phyloP scores from a whole-genome alignment of 2,888 invertebrate genomes.

The Phorcus lineatus region DNA sequence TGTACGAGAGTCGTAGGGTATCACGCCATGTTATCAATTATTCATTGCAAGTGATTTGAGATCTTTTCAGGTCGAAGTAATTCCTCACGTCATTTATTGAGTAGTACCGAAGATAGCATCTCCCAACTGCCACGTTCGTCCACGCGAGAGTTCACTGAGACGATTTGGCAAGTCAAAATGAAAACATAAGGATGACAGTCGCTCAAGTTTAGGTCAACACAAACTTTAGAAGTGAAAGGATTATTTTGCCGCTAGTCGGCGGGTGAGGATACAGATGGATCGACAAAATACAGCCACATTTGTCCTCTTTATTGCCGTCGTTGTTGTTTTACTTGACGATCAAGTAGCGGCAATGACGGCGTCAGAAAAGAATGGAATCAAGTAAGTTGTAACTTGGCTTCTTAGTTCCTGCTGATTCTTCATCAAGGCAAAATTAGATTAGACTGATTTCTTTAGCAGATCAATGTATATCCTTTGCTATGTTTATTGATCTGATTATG shows the following conservation, averaged over 20 bases:
- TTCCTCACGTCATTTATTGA: background rate
- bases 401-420: too few species aligned
- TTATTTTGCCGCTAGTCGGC: constrained; percentile 8
- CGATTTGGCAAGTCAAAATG: constrained; percentile 40
- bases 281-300: background rate
- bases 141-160: constrained; percentile 40
- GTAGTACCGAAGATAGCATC: background rate
- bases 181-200: constrained; percentile 4
- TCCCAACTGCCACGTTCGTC: background rate
- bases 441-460: too few species aligned
- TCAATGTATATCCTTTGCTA: too few species aligned
- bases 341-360: constrained; percentile 48
- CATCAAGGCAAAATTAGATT: too few species aligned
- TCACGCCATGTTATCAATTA: too few species aligned
- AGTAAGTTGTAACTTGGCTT: constrained; percentile 43
- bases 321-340: constrained; percentile 46
- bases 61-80: background rate
- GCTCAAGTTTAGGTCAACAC: background rate
- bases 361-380: constrained; percentile 55
- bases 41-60: background rate
- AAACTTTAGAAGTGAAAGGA: background rate
- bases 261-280: constrained; percentile 19
- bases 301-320: constrained; percentile 43
- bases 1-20: too few species aligned
- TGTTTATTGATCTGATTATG: too few species aligned